Conservation (phyloP, 2,888 invertebrate species). For the Ceramica pisi region DNA sequence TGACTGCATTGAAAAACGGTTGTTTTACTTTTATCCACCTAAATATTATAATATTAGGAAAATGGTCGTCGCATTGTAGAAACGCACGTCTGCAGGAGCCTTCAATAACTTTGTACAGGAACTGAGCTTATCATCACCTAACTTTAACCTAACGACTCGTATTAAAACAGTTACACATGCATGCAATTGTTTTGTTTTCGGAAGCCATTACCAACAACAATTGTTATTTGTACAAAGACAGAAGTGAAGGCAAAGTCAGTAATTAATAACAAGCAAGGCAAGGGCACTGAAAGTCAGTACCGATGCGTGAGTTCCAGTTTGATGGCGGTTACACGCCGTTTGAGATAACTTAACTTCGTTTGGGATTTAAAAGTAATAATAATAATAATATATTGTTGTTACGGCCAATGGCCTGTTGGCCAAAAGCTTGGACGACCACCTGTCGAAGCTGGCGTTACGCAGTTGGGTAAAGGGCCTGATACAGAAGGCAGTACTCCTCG, state of each 20-base stretch:
- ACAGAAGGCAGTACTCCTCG: too few species aligned
- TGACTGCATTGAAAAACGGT: too few species aligned
- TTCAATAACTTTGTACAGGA: neutral
- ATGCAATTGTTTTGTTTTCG: conserved; percentile 45
- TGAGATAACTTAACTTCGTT: conserved; percentile 9
- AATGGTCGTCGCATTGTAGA: neutral
- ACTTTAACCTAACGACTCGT: neutral
- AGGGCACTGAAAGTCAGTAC: conserved; percentile 41
- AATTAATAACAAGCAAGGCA: conserved; percentile 50
- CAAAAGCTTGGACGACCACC: too few species aligned
- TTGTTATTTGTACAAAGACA: conserved; percentile 22
- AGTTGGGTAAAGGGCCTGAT: too few species aligned
- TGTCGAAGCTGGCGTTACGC: too few species aligned
- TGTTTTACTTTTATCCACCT: too few species aligned
- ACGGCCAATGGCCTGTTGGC: too few species aligned
- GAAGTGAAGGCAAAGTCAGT: conserved; percentile 42
- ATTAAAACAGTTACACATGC: neutral
- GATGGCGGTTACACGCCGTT: conserved; percentile 9
- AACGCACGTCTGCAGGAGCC: neutral
- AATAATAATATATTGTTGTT: too few species aligned
- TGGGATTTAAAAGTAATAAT: too few species aligned
- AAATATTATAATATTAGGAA: too few species aligned
- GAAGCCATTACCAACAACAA: conserved; percentile 36
- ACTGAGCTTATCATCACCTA: neutral
- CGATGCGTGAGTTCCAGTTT: conserved; percentile 46